phyloP scores from a whole-genome alignment of 1,140 invertebrate species.

The Pseudachorutes palmiensis region DNA sequence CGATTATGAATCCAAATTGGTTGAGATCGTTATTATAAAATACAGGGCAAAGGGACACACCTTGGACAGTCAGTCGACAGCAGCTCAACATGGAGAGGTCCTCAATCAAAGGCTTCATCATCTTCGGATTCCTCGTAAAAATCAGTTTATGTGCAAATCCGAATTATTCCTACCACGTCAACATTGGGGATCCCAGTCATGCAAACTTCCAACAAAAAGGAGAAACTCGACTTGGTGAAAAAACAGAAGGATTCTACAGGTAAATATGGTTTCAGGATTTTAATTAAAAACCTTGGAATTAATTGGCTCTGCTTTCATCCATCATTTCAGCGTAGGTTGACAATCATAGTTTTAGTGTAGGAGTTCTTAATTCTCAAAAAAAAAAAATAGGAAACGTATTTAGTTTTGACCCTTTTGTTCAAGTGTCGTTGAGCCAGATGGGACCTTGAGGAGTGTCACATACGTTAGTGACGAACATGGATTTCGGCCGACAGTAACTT shows the following conservation, averaged over 20 bases:
- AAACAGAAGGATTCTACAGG: constrained; percentile 37
- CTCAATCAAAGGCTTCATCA: not conserved
- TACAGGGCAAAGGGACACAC: not conserved
- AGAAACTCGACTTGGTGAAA: constrained; percentile 30
- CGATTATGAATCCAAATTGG: constrained; percentile 1
- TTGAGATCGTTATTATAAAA: not conserved
- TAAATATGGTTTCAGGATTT: no score
- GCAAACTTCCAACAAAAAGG: constrained; percentile 36
- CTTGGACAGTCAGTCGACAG: not conserved
- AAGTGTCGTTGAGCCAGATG: constrained; percentile 36
- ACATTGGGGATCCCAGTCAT: constrained; percentile 32
- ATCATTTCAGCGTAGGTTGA: no score
- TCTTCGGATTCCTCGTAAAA: not conserved
- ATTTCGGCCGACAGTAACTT: constrained; percentile 32
- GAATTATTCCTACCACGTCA: constrained; percentile 36
- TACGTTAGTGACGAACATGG: constrained; percentile 34
- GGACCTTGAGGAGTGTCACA: constrained; percentile 26
- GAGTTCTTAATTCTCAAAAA: no score
- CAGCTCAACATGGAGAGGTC: not conserved
- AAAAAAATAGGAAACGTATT: no score
- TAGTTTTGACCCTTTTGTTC: no score
- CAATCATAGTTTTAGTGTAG: no score
- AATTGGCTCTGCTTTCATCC: no score
- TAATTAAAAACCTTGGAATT: no score
- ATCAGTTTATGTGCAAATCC: constrained; percentile 28